Conservation (phyloP, 2,113 vertebrate species). For the Lagopus leucura region DNA sequence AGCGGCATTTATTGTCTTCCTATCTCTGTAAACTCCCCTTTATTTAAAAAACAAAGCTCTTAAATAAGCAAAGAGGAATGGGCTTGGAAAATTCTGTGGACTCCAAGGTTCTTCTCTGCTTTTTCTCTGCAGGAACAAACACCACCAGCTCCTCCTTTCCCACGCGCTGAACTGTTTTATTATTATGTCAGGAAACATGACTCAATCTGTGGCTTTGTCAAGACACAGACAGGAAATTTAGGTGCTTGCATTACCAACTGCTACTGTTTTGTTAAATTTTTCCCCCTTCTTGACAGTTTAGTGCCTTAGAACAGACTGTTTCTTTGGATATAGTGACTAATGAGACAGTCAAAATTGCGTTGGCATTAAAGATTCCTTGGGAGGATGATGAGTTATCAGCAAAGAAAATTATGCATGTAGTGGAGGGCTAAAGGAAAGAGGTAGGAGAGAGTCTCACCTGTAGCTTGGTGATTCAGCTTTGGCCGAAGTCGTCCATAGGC, state of each 20-base stretch:
- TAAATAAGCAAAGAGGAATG: conserved; percentile 50
- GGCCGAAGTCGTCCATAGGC: background rate
- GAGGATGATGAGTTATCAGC: background rate
- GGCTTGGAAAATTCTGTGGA: conserved; percentile 54
- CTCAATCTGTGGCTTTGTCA: conserved; percentile 42
- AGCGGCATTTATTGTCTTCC: conserved; percentile 51
- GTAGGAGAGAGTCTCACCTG: background rate
- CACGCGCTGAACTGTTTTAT: background rate
- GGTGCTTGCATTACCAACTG: conserved; percentile 23
- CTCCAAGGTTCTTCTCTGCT: conserved; percentile 42
- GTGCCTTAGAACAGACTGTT: background rate
- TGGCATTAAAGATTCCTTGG: background rate
- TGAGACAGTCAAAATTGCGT: background rate
- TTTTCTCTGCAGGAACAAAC: conserved; percentile 60
- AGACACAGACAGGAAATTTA: conserved; percentile 51
- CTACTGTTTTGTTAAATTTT: background rate
- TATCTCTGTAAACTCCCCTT: conserved; percentile 57
- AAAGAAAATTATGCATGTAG: background rate
- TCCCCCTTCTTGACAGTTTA: background rate
- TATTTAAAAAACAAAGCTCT: conserved; percentile 45
- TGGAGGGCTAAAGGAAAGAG: background rate
- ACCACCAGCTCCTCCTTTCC: background rate
- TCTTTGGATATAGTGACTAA: background rate
- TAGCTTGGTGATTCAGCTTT: background rate
- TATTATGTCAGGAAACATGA: conserved; percentile 46